Conservation (phyloP, 2,113 vertebrate species). For the Gnathonemus longibarbis region DNA sequence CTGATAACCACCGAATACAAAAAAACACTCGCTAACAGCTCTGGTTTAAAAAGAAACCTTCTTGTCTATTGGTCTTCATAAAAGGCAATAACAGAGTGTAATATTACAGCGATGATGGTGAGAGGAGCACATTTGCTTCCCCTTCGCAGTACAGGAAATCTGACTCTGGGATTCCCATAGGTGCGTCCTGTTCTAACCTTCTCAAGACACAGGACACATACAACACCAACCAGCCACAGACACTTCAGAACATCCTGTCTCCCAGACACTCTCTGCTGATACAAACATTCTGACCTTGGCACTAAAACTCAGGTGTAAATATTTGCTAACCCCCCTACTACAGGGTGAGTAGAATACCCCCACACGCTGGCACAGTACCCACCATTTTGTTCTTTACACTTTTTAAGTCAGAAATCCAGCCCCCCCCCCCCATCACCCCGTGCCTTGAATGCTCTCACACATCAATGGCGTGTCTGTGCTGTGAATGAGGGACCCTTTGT, state of each 20-base stretch:
- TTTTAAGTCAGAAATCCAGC: background rate
- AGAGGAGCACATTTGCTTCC: background rate
- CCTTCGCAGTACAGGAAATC: background rate
- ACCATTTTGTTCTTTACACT: background rate
- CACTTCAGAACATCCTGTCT: background rate
- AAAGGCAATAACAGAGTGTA: background rate
- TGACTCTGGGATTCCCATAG: background rate
- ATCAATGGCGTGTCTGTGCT: slow-evolving; percentile 25
- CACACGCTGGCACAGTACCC: background rate
- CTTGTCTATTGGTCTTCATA: background rate
- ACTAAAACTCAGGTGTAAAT: background rate
- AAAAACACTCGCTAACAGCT: background rate
- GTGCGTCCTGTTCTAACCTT: background rate
- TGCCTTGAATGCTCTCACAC: background rate
- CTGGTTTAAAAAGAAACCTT: background rate
- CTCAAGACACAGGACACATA: background rate
- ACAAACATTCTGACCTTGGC: background rate
- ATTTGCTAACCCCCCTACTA: background rate
- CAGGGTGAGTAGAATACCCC: background rate
- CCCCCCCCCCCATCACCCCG: background rate
- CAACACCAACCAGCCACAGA: background rate
- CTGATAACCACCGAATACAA: background rate
- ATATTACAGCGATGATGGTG: background rate
- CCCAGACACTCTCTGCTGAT: background rate
- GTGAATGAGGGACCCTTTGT: slow-evolving; percentile 15